A percentile compares a stretch with the other conserved stretches of the same genome.
These are phyloP conservation scores for Drosophila robusta DNA, from an alignment of 2,888 invertebrate genomes.

Conservation along the genomic window DNA sequence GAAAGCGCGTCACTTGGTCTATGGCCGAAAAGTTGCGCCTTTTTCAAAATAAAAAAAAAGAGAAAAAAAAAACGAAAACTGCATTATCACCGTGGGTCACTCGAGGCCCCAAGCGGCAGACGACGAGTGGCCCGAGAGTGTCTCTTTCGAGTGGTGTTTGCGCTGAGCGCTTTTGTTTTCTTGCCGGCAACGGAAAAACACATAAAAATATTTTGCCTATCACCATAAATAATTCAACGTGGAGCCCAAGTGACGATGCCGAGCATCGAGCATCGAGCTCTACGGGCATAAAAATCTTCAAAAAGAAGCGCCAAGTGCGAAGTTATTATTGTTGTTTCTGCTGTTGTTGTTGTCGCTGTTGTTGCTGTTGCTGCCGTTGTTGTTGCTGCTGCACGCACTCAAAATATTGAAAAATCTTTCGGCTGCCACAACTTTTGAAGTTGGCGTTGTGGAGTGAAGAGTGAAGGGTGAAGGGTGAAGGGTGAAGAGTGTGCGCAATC, in stretches of 20 bases:
- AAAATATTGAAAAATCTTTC: constrained; percentile 60
- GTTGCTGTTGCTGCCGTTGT: constrained; percentile 38
- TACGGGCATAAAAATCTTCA: constrained; percentile 74
- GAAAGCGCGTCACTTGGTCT: constrained; percentile 53
- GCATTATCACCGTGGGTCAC: constrained; percentile 76
- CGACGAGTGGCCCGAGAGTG: constrained; percentile 70
- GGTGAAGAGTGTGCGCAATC: constrained; percentile 13
- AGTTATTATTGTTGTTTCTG: constrained; percentile 53
- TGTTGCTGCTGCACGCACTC: constrained; percentile 67
- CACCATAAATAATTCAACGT: constrained; percentile 81
- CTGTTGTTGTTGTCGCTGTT: constrained; percentile 31
- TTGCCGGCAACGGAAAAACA: constrained; percentile 69
- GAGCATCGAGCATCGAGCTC: constrained; percentile 27
- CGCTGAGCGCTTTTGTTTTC: constrained; percentile 68
- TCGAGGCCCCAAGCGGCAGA: constrained; percentile 35
- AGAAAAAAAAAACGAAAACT: constrained; percentile 32
- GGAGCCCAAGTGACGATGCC: constrained; percentile 37
- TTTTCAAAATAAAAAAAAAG: constrained; percentile 7
- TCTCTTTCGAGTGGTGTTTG: constrained; percentile 71
- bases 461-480: constrained; percentile 37
- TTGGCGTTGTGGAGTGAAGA: constrained; percentile 46
- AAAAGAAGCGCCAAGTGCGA: constrained; percentile 79
- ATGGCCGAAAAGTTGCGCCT: constrained; percentile 50
- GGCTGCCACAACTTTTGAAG: constrained; percentile 51
- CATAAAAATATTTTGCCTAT: constrained; percentile 79